Base-by-base conservation (phyloP, 2,797 vertebrate species). In the Phataginus tricuspis region DNA sequence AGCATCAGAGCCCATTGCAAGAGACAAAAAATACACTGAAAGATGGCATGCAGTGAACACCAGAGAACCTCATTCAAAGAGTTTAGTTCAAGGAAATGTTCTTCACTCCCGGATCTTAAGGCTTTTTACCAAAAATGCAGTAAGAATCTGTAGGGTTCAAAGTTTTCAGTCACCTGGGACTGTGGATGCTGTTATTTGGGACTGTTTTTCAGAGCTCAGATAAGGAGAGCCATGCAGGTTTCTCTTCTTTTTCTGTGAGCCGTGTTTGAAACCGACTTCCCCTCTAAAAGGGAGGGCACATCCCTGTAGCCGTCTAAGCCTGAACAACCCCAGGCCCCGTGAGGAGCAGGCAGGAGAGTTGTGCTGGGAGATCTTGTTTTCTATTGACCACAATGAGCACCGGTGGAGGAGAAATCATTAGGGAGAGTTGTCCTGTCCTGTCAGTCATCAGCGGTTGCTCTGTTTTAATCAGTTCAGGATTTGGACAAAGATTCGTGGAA, bases 401-500 rank as follows among this genome's bases (percentile, higher is more conserved):
- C 97, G 97, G 96, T 68, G 94, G 96, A 82, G 27, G 86, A 97
- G 72, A 96, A 85, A 87, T 66, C 91, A 96, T 93, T 84, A 98
- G 82, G 88, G 59, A 79, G 88, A 94, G 25, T 53, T 72, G 6
- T 82, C 78, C 92, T 96, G 79, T 97, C 93, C 92, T 96, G 79
- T 97, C 93, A 96, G 64, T 98, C 95, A 87, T 21, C 77, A 93
- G 31, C 45, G 63, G 93, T 96, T 97, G 92, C 95, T 97, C 92
- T 90, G 55, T 97, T 98, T 85, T 93, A 88, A 96, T 96, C 66
- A 92, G 80, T 86, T 97, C 86, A 80, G 23, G 96, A 95, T 97
- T 96, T 97, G 98, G 95, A 97, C 92, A 86, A 37, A 92, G 63
- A 79, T 91, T 97, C 98, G n/a, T 95, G 96, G 94, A 93, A 98